Base-by-base conservation (phyloP, 2,797 vertebrate species). In the Dendrocincla tyrannina region DNA sequence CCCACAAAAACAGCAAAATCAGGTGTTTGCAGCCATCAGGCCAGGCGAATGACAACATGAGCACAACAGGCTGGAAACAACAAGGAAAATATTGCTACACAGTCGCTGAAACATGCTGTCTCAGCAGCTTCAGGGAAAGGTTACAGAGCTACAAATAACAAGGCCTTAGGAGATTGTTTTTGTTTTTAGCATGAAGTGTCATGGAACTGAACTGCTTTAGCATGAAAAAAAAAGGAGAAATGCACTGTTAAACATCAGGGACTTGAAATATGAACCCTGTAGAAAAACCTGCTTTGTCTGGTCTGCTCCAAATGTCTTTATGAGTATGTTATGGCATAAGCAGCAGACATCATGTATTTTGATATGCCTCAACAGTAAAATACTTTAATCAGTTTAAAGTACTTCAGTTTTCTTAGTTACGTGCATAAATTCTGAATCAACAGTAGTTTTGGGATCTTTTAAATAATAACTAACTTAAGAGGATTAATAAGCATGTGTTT, bases 1-100 rank as follows among this genome's bases (percentile, higher is more conserved):
- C 17, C 32, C n/a, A 77, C 0, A 0, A 37, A 46, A 77, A 27
- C 6, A 64, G 14, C 6, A 52, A 33, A 73, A 25, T 32, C 10
- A 4, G 22, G 5, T 9, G 2, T 37, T 66, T 82, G 13, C 68
- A 92, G 27, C 9, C 42, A 14, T 55, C 49, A 78, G 28, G 13
- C 30, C 9, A 4, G 27, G 20, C 37, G 42, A 69, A 74, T 17
- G 18, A 20, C 39, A 62, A 11, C 3, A 39, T 0, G 1, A 83
- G 25, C 11, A 50, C n/a, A 85, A 32, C 19, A 84, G 22, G 20
- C 35, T n/a, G 13, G 35, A 37, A 81, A 46, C 11, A 33, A 18
- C 9, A 35, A 53, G 20, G 25, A 42, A 87, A 95, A 39, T 20
- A 44, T 12, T 66, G 19, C 19, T 27, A 30, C 7, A 59, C 23